Base-by-base conservation (phyloP, 2,113 vertebrate genomes). In the Thunnus maccoyii region DNA sequence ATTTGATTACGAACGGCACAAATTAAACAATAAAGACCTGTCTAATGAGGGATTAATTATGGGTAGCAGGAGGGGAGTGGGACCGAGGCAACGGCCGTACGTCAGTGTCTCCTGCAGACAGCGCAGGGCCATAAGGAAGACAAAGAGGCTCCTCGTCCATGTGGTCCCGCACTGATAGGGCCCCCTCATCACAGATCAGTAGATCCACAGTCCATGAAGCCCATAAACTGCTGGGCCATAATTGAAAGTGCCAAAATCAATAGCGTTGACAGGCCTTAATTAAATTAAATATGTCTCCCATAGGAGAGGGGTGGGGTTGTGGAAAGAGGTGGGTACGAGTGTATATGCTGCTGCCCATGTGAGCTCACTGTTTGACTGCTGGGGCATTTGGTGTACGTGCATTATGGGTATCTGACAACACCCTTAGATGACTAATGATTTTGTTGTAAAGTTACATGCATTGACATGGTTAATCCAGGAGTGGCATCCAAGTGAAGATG, bases 1-100 rank as follows among this genome's bases (percentile, higher is more conserved):
- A 99, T 99, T 99, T 98, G 97, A 98, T 99, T 97, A 98, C 94
- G 97, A 98, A 97, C 95, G 95, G 97, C 98, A 97, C 97, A 98
- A 99, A 99, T 99, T 98, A 98, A 99, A 99, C 97, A 99, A 99
- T 99, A 99, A 98, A 99, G 97, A 97, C 94, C 98, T 99, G 98
- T 99, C 98, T 98, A 98, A 99, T 98, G 96, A 97, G 97, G 97
- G 97, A 97, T 99, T 99, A 98, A 99, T 98, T 98, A 99, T 97
- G 97, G 96, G 96, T 94, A 96, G 95, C 94, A 94, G 96, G 96
- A 96, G 97, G 96, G 95, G 95, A 96, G 95, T 90, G 83, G 92
- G 95, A 95, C 93, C 71, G 94, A 94, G 95, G 88, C 95, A 93
- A 91, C 93, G 92, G 96, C 95, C 91, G 97, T 99, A 97, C 95